phyloP scores from a whole-genome alignment of 2,797 vertebrate species.

The Pangasius larnaudii region DNA sequence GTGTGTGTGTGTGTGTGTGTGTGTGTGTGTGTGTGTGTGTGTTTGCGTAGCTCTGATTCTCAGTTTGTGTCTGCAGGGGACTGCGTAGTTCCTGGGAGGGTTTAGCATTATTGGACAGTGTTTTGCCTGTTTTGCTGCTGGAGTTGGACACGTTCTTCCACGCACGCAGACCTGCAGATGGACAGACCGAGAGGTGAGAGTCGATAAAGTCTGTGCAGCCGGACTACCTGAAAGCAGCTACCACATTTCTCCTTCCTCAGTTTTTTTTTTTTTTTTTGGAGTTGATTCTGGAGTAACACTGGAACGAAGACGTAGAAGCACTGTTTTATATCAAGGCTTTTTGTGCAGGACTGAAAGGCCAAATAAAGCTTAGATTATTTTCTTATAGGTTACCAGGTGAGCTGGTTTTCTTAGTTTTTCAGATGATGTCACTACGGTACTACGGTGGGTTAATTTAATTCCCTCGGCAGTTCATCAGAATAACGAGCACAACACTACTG shows the following conservation, averaged over 20 bases:
- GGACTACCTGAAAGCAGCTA: neutral
- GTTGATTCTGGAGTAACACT: neutral
- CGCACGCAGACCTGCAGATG: neutral
- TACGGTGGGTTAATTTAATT: neutral
- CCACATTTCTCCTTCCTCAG: neutral
- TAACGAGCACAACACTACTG: neutral
- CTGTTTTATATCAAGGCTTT: neutral
- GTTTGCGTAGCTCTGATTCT: neutral
- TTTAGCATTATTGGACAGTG: slow-evolving; percentile 85
- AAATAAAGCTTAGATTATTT: neutral
- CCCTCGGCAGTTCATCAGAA: neutral
- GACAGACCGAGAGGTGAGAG: slow-evolving; percentile 38
- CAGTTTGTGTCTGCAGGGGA: slow-evolving; percentile 72
- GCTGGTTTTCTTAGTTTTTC: neutral
- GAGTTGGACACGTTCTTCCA: slow-evolving; percentile 72
- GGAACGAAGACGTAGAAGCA: neutral
- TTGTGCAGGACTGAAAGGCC: neutral
- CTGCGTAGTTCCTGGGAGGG: slow-evolving; percentile 88
- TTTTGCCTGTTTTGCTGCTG: slow-evolving; percentile 82
- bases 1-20: too few relatives aligned
- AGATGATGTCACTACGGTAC: neutral
- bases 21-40: neutral
- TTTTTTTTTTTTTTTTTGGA: too few relatives aligned
- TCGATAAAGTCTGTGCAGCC: neutral
- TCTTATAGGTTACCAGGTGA: neutral